These are phyloP conservation scores for Hyppa rectilinea DNA, from an alignment of 2,888 invertebrate genomes.

Conservation along the genomic window DNA sequence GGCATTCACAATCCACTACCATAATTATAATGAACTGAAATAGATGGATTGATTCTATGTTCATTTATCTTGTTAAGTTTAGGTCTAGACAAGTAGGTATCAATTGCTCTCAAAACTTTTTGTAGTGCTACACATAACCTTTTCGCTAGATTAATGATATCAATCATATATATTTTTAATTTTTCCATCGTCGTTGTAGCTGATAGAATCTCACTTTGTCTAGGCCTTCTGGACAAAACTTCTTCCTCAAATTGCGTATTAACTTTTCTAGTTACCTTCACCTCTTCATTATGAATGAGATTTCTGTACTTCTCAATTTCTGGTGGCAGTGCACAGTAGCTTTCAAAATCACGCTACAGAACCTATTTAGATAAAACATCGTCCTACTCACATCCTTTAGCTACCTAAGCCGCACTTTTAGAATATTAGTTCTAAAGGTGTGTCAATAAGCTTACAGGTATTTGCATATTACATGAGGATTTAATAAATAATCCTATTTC, in stretches of 20 bases:
- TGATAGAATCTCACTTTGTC: too few relatives aligned
- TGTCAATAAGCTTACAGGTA: constrained; percentile 17
- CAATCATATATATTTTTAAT: not conserved
- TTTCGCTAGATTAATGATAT: not conserved
- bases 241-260: not conserved
- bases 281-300: not conserved
- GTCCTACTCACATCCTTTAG: constrained; percentile 44
- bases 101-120: not conserved
- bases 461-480: not conserved
- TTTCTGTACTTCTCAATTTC: not conserved
- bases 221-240: not conserved
- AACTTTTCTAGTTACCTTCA: not conserved
- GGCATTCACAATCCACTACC: not conserved
- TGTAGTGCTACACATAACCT: too few relatives aligned
- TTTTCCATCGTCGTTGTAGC: not conserved
- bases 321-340: constrained; percentile 12
- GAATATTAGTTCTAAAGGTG: not conserved
- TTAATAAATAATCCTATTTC: constrained; percentile 24
- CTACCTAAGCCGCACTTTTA: constrained; percentile 25
- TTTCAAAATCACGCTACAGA: not conserved
- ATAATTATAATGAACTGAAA: not conserved
- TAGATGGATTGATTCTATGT: not conserved
- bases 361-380: constrained; percentile 17
- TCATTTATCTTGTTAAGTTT: too few relatives aligned
- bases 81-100: not conserved